Conservation (phyloP, 92 coral and sea anemone species). For the Zoanthus sansibaricus region DNA sequence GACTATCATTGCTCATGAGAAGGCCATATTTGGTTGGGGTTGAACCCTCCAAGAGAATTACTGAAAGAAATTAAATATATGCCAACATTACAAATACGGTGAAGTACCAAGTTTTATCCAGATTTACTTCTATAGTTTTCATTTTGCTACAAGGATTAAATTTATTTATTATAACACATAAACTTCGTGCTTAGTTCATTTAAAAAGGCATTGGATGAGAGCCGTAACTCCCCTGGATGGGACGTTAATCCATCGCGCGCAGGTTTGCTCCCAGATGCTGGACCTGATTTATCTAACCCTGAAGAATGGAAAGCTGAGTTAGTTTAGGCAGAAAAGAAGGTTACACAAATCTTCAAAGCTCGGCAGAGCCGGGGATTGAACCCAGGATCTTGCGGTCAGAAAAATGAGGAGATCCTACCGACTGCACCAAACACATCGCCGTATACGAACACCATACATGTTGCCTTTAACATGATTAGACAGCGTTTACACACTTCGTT, state of each 20-base stretch:
- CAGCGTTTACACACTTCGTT: too few relatives aligned
- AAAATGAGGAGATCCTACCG: too few relatives aligned
- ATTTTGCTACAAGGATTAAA: neutral
- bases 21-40: slow-evolving; percentile 94
- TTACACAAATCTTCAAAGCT: too few relatives aligned
- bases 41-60: slow-evolving; percentile 83
- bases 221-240: too few relatives aligned
- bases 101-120: neutral
- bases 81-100: neutral
- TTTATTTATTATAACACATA: neutral
- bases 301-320: too few relatives aligned
- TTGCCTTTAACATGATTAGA: too few relatives aligned
- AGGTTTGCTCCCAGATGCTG: neutral
- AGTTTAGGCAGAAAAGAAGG: too few relatives aligned
- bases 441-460: too few relatives aligned
- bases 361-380: too few relatives aligned
- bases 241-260: neutral
- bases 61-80: slow-evolving; percentile 45
- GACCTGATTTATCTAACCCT: too few relatives aligned
- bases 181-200: neutral
- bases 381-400: too few relatives aligned
- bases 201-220: neutral
- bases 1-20: slow-evolving; percentile 87
- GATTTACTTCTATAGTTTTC: neutral
- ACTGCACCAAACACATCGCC: too few relatives aligned